phyloP scores from a whole-genome alignment of 2,113 vertebrate genomes.

The Dryoscopus gambensis region DNA sequence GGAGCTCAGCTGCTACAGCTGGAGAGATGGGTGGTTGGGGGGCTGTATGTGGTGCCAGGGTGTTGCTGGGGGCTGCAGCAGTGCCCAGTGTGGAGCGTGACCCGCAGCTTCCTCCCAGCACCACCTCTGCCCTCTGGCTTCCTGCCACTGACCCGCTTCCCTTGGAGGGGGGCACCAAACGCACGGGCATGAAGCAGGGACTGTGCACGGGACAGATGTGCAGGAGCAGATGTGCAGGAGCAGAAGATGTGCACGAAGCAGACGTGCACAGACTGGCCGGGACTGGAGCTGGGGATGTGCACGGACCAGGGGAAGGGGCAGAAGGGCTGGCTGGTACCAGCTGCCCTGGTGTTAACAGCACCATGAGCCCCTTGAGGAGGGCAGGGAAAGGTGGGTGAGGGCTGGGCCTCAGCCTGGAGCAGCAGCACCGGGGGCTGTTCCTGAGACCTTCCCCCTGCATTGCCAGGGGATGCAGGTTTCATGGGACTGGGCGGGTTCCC shows the following conservation, averaged over 20 bases:
- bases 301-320: neutral
- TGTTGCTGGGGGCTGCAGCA: neutral
- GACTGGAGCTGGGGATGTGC: too few species aligned
- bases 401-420: neutral
- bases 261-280: too few species aligned
- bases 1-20: fast-evolving
- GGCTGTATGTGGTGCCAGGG: fast-evolving
- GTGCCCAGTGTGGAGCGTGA: neutral
- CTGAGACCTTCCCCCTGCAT: neutral
- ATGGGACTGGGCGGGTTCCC: neutral
- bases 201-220: neutral
- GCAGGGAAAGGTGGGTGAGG: neutral
- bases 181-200: fast-evolving
- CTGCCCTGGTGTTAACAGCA: neutral
- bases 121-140: neutral
- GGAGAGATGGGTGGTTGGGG: neutral
- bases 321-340: neutral
- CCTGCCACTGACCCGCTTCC: neutral
- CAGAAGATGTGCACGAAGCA: neutral
- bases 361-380: neutral
- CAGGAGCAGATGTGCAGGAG: too few species aligned
- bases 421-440: neutral
- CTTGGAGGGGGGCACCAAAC: neutral
- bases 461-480: neutral
- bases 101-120: neutral